Evolutionary conservation across 2,113 vertebrate genomes (phyloP).

Genomic region (Leucopternis melanops): DNA sequence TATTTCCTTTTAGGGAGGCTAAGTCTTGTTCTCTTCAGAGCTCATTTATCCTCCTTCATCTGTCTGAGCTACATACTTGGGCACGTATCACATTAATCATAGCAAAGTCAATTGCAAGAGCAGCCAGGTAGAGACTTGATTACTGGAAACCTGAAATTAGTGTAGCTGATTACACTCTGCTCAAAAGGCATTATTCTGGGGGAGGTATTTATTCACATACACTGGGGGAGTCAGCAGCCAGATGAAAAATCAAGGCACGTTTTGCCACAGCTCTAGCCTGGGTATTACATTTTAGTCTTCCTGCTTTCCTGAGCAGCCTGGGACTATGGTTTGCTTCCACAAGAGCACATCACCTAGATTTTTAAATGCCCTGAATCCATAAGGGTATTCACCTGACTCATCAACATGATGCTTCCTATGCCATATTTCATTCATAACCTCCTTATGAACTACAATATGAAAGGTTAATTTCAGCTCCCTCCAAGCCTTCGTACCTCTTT

Average conservation of each 20-base stretch:
- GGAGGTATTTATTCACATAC: not conserved
- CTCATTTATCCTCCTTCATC: not conserved
- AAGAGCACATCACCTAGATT: not conserved
- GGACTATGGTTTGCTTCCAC: not conserved
- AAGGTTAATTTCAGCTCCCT: not conserved
- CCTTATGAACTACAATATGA: not conserved
- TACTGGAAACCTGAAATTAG: slow-evolving; percentile 30
- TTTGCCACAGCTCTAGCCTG: not conserved
- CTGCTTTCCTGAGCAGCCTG: not conserved
- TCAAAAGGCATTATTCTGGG: not conserved
- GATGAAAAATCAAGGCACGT: not conserved
- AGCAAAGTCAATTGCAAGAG: not conserved
- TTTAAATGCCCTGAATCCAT: not conserved
- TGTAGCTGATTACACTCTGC: not conserved
- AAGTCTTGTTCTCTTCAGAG: not conserved
- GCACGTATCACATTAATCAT: not conserved
- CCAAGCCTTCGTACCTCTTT: not conserved
- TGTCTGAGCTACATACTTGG: not conserved
- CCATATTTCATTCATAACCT: not conserved
- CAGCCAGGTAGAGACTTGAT: slow-evolving; percentile 31
- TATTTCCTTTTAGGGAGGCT: not conserved
- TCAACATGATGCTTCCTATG: not conserved
- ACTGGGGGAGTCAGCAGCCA: not conserved
- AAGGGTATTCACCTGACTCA: not conserved
- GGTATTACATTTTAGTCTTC: not conserved